These are phyloP conservation scores for Marmota flaviventris DNA, from an alignment of 2,113 vertebrate genomes.

Conservation along the genomic window DNA sequence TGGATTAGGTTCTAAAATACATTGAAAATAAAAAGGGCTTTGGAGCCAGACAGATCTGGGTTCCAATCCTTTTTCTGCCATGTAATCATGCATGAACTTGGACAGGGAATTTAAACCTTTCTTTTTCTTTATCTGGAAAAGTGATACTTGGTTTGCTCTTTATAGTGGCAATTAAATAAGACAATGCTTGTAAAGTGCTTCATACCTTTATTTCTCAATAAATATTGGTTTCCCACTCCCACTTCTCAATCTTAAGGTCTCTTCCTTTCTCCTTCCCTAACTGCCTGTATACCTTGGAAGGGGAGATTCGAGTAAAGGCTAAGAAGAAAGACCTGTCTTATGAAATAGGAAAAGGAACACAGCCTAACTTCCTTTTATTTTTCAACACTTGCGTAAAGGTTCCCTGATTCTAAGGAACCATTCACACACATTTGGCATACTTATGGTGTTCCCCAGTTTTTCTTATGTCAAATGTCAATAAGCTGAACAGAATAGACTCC, in stretches of 20 bases:
- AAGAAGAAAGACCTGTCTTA: conserved; percentile 62
- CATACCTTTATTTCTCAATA: conserved; percentile 51
- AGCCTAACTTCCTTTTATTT: conserved; percentile 41
- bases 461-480: conserved; percentile 33
- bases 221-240: conserved; percentile 14
- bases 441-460: conserved; percentile 40
- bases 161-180: conserved; percentile 55
- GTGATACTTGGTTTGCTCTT: neutral
- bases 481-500: conserved; percentile 31
- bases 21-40: neutral
- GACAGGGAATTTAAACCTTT: conserved; percentile 33
- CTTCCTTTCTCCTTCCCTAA: neutral
- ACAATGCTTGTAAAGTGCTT: conserved; percentile 28
- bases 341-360: conserved; percentile 66
- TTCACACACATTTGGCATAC: conserved; percentile 59
- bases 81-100: neutral
- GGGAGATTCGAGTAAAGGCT: conserved; percentile 34
- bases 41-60: neutral
- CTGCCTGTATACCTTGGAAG: conserved; percentile 5
- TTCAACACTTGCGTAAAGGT: conserved; percentile 57
- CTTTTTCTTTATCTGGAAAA: conserved; percentile 66
- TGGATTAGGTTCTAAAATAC: neutral
- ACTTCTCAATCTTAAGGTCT: conserved; percentile 31
- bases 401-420: conserved; percentile 58
- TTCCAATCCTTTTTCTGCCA: conserved; percentile 17